A percentile compares a stretch with the other conserved stretches of the same genome.
Evolutionary conservation across 2,888 invertebrate genomes (phyloP).

Genomic region (Cantharis rufa): DNA sequence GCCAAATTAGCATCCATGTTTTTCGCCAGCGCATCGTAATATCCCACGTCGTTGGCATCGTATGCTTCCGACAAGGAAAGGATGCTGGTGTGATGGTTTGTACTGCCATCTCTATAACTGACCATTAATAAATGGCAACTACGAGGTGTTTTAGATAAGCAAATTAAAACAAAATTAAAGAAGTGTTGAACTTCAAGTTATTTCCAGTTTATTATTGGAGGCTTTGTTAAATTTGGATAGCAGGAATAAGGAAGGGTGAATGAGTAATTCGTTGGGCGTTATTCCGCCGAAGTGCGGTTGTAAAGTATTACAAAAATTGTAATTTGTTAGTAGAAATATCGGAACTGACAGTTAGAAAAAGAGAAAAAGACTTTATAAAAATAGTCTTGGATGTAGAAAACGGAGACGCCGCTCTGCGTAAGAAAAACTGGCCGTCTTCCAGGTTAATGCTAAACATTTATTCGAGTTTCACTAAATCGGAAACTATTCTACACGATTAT

Average conservation of each 20-base stretch:
- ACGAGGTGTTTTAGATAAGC: background rate
- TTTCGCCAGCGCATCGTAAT: constrained; percentile 84
- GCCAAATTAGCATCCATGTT: constrained; percentile 92
- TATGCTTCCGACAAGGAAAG: constrained; percentile 81
- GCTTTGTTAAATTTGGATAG: background rate
- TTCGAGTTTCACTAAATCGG: background rate
- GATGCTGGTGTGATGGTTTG: constrained; percentile 80
- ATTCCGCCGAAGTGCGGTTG: background rate
- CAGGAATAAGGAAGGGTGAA: too few relatives aligned
- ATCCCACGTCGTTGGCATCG: constrained; percentile 66
- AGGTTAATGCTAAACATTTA: background rate
- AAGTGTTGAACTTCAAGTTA: background rate
- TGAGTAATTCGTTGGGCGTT: background rate
- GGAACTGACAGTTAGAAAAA: background rate
- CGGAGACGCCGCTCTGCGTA: background rate
- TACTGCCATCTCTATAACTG: constrained; percentile 78
- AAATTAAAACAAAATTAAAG: background rate
- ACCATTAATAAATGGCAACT: constrained; percentile 10
- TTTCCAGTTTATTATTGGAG: background rate
- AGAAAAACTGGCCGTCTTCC: background rate
- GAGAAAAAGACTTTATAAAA: background rate
- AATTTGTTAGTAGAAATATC: background rate
- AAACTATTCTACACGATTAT: background rate
- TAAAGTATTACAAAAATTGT: background rate
- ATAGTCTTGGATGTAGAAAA: background rate